Evolutionary conservation across 2,113 vertebrate species (phyloP), one percentile per base, ranked within the genome.

Genomic region (Gnathonemus echidnorhynchus): DNA sequence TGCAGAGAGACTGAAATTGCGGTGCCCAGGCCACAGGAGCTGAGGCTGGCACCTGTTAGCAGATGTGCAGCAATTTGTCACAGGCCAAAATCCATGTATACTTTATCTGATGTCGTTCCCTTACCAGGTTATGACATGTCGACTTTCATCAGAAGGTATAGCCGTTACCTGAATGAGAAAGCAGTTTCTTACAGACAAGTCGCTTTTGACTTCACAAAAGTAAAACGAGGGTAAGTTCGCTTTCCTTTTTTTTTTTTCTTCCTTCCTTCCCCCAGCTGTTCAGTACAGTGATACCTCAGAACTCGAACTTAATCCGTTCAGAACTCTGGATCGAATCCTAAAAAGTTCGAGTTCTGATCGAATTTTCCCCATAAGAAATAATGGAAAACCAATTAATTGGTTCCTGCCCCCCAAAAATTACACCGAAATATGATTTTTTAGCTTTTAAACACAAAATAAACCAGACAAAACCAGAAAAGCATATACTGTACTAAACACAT

Each of bases 121-220:
- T 9, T 3, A 45, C 27, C 87, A 98, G 97, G 97, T 86, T 98
- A 98, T 94, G 97, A 97, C 91, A 98, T 98, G 97, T 98, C 97
- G 91, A 98, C 97, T 0, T 98, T 98, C 95, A 98, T 98, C 93
- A 96, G 97, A 89, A 94, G 97, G 86, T 97, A 98, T 94, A 98
- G 97, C 94, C 96, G 97, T 17, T 98, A 98, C 90, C 94, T 98
- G 94, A 98, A 98, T 90, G 97, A 98, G 92, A 98, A 98, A 92
- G 97, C 97, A 86, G 97, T 98, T 94, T 98, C 97, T n/a, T 98
- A 98, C 94, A 96, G 97, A 95, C 97, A 97, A 95, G 97, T 98
- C 92, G 97, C 97, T 90, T 98, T 98, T 94, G 97, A 98, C 95
- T 98, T 98, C 94, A 98, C 97, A 21, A 98, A 98, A 97, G 97